A percentile compares a stretch with the other conserved stretches of the same genome.
phyloP scores from a whole-genome alignment of 64 coral and sea anemone species.

The Orbicella faveolata region DNA sequence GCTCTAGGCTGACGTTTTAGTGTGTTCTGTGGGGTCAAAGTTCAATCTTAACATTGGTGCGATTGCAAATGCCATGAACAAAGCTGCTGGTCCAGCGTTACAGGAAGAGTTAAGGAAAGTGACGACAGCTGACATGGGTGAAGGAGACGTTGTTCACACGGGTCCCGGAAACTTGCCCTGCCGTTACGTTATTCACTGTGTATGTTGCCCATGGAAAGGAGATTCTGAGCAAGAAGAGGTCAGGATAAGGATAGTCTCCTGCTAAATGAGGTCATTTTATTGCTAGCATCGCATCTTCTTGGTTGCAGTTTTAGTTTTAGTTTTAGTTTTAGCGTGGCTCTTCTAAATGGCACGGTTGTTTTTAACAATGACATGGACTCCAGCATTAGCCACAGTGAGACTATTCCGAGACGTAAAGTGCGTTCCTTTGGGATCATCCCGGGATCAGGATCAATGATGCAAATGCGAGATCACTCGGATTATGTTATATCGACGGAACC shows the following conservation, averaged over 20 bases:
- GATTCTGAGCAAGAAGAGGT: background rate
- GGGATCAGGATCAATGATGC: too few relatives aligned
- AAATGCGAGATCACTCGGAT: too few relatives aligned
- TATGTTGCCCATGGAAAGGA: slow-evolving; percentile 34
- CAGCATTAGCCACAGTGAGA: too few relatives aligned
- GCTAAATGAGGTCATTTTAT: background rate
- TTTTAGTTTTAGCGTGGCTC: too few relatives aligned
- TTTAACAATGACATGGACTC: too few relatives aligned
- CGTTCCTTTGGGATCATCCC: too few relatives aligned
- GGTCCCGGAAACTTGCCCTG: slow-evolving; percentile 8
- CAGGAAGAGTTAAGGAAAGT: slow-evolving; percentile 1
- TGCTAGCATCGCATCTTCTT: too few relatives aligned
- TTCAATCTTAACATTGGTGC: slow-evolving; percentile 21
- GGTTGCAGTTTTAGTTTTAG: too few relatives aligned
- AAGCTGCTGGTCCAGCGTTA: slow-evolving; percentile 19
- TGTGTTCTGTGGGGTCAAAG: slow-evolving; percentile 28
- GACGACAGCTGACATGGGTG: background rate
- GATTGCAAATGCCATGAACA: slow-evolving; percentile 32
- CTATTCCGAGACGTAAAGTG: too few relatives aligned
- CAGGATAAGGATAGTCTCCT: too few relatives aligned
- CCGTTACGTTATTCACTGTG: slow-evolving; percentile 16
- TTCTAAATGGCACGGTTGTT: too few relatives aligned
- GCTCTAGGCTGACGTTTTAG: slow-evolving; percentile 14
- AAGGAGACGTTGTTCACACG: slow-evolving; percentile 18
- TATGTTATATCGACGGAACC: too few relatives aligned